These are phyloP conservation scores for Strongylocentrotus purpuratus DNA, from an alignment of 35 echinoderm and acorn worm genomes.

Conservation along the genomic window DNA sequence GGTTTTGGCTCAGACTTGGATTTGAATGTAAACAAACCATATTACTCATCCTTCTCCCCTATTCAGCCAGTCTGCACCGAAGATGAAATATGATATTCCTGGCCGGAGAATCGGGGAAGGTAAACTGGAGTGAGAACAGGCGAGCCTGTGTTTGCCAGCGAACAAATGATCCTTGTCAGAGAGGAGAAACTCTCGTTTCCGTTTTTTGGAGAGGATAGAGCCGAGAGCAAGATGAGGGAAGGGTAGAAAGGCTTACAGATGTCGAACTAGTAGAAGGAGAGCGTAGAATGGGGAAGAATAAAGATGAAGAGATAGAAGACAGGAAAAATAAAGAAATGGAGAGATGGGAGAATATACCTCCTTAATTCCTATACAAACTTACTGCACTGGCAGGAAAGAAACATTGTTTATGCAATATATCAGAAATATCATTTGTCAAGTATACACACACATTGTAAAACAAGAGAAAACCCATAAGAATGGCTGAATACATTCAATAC, in stretches of 20 bases:
- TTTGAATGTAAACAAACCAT: constrained; percentile 13
- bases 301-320: neutral
- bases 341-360: neutral
- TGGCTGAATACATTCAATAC: neutral
- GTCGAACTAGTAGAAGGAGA: no score
- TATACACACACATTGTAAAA: neutral
- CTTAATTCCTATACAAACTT: neutral
- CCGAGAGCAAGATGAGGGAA: neutral
- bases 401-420: neutral
- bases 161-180: constrained; percentile 10
- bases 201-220: neutral
- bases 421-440: neutral
- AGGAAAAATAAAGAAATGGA: neutral
- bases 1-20: neutral
- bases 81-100: neutral
- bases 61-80: neutral
- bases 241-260: neutral
- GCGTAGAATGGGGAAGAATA: neutral
- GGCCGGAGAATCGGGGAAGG: neutral
- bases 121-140: constrained; percentile 1
- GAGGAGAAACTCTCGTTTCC: neutral
- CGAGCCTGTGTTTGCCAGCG: neutral
- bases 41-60: neutral
- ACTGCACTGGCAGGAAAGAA: neutral
- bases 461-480: neutral